Evolutionary conservation across 2,113 vertebrate species (phyloP).

Genomic region (Poecilia latipinna): DNA sequence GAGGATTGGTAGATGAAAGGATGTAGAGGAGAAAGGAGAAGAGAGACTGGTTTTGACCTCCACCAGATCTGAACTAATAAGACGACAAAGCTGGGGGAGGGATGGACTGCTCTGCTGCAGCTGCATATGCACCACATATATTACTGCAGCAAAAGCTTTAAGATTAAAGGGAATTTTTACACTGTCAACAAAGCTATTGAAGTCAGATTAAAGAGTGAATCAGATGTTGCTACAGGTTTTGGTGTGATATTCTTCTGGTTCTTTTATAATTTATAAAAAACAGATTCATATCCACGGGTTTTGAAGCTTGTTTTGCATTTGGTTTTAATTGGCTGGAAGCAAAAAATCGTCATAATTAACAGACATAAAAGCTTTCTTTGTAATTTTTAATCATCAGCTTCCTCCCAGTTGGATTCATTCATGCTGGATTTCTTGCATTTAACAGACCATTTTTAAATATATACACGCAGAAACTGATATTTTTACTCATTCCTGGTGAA

Average conservation of each 20-base stretch:
- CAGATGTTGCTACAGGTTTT: neutral
- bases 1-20: conserved; percentile 36
- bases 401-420: neutral
- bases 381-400: too few species aligned
- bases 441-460: neutral
- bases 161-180: neutral
- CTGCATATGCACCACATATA: neutral
- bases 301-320: neutral
- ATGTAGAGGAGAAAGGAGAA: conserved; percentile 35
- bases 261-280: neutral
- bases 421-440: neutral
- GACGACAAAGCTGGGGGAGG: conserved; percentile 39
- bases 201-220: neutral
- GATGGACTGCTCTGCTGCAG: neutral
- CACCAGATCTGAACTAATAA: conserved; percentile 38
- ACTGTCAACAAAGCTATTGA: neutral
- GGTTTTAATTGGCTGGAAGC: too few species aligned
- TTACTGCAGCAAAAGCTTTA: neutral
- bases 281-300: neutral
- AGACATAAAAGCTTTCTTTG: too few species aligned
- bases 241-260: neutral
- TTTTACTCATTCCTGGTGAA: conserved; percentile 5
- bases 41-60: conserved; percentile 66
- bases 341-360: too few species aligned
- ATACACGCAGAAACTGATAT: neutral